Conservation (phyloP, 2,113 vertebrate genomes). For the Sprattus sprattus region DNA sequence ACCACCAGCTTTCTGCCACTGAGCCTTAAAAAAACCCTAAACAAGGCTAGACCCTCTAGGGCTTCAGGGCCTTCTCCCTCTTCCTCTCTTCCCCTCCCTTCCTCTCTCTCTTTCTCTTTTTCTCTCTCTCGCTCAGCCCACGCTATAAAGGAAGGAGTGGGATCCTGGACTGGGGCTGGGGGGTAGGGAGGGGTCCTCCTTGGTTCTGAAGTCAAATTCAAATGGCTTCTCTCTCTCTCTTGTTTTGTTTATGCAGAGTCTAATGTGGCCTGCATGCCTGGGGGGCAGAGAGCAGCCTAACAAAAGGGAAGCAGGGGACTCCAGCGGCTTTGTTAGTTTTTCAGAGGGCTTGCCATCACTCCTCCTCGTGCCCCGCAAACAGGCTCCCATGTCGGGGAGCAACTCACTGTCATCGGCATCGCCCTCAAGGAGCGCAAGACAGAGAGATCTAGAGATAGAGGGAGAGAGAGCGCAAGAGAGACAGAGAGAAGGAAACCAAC, state of each 20-base stretch:
- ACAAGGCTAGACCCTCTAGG: slow-evolving; percentile 50
- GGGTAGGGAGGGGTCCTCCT: slow-evolving; percentile 42
- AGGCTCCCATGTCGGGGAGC: neutral
- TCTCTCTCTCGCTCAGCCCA: slow-evolving; percentile 32
- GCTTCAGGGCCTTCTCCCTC: slow-evolving; percentile 15
- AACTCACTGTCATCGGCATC: slow-evolving; percentile 30
- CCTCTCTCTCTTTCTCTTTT: slow-evolving; percentile 31
- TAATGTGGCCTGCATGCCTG: slow-evolving; percentile 61
- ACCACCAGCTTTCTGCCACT: slow-evolving; percentile 42
- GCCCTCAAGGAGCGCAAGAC: neutral
- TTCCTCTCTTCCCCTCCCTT: neutral
- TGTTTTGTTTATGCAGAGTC: slow-evolving; percentile 62
- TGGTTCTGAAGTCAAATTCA: slow-evolving; percentile 63
- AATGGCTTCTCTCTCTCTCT: slow-evolving; percentile 50
- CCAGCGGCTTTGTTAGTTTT: slow-evolving; percentile 68
- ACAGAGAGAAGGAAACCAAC: neutral
- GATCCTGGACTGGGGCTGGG: slow-evolving; percentile 5
- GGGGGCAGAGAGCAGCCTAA: slow-evolving; percentile 54
- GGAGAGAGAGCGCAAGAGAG: neutral
- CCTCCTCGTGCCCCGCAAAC: slow-evolving; percentile 7
- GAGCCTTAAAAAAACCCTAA: slow-evolving; percentile 55
- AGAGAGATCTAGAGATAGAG: neutral
- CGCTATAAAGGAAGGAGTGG: slow-evolving; percentile 42
- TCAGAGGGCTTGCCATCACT: slow-evolving; percentile 63
- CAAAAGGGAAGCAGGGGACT: slow-evolving; percentile 56